phyloP scores from a whole-genome alignment of 2,797 vertebrate genomes.

The Lagodon rhomboides region DNA sequence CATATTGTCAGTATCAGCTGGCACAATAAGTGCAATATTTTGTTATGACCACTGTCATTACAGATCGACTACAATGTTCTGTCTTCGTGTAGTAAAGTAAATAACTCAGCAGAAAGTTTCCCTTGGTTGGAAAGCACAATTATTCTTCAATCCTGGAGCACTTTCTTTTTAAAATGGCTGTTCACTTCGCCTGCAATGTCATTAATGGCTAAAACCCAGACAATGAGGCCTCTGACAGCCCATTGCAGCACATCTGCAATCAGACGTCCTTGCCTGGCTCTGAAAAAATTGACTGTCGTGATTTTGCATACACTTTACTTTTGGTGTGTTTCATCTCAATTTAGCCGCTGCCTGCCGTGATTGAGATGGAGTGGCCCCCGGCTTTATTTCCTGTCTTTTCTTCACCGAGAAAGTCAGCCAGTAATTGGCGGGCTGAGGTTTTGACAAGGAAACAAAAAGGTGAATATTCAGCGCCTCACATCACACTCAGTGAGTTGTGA shows the following conservation, averaged over 20 bases:
- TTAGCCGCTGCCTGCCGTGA: constrained; percentile 50
- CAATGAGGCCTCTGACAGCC: constrained; percentile 31
- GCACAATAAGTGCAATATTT: not conserved
- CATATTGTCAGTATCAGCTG: no score
- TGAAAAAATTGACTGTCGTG: constrained; percentile 2
- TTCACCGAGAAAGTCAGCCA: constrained; percentile 18
- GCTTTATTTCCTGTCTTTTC: constrained; percentile 48
- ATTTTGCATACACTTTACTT: constrained; percentile 34
- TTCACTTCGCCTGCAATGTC: not conserved
- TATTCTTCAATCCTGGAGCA: constrained; percentile 2
- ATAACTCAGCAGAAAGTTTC: not conserved
- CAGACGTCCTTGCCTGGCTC: constrained; percentile 9
- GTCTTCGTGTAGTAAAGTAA: not conserved
- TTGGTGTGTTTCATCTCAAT: constrained; percentile 52
- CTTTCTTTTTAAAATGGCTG: not conserved
- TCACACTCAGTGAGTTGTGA: constrained; percentile 21
- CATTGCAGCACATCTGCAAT: constrained; percentile 30
- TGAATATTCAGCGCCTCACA: constrained; percentile 16
- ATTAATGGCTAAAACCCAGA: constrained; percentile 22
- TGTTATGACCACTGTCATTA: no score
- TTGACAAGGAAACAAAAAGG: constrained; percentile 58
- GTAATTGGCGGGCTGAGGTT: constrained; percentile 65
- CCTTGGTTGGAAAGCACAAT: not conserved
- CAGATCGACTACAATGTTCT: not conserved
- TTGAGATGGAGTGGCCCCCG: constrained; percentile 33